Evolutionary conservation across 1,140 invertebrate genomes (phyloP).

Genomic region (Mizuhopecten yessoensis): DNA sequence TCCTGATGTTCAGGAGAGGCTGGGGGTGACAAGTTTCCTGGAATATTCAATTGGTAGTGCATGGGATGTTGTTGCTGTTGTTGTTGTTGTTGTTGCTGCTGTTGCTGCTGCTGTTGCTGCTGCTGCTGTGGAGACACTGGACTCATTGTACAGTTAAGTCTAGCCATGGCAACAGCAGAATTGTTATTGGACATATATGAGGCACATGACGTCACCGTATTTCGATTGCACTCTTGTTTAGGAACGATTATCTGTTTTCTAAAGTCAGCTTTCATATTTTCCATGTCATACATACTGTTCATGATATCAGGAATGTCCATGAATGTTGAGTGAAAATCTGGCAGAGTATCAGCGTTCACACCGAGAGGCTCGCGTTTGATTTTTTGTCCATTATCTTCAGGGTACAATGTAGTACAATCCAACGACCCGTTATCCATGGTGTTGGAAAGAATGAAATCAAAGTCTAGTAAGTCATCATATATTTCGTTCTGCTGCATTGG

Average conservation of each 20-base stretch:
- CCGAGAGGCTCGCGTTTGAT: constrained; percentile 72
- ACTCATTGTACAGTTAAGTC: constrained; percentile 69
- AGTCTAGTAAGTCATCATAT: constrained; percentile 81
- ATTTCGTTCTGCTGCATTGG: constrained; percentile 48
- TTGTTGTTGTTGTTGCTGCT: neutral
- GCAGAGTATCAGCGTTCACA: constrained; percentile 69
- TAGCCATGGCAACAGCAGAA: constrained; percentile 55
- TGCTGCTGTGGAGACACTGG: constrained; percentile 59
- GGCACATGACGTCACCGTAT: constrained; percentile 67
- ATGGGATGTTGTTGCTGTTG: constrained; percentile 64
- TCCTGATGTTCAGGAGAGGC: constrained; percentile 84
- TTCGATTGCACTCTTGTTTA: constrained; percentile 73
- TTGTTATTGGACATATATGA: constrained; percentile 71
- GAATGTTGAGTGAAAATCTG: constrained; percentile 81
- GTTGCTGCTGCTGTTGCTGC: constrained; percentile 55
- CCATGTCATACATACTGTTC: constrained; percentile 58
- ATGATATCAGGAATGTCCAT: constrained; percentile 82
- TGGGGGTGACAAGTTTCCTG: constrained; percentile 85
- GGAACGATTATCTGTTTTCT: constrained; percentile 67
- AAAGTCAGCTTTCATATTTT: constrained; percentile 69
- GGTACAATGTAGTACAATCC: constrained; percentile 67
- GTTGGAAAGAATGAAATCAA: constrained; percentile 82
- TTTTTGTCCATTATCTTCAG: constrained; percentile 73
- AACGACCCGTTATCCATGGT: constrained; percentile 68
- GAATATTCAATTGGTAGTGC: constrained; percentile 74